Conservation (phyloP, 2,113 vertebrate species). For the Lutjanus erythropterus region DNA sequence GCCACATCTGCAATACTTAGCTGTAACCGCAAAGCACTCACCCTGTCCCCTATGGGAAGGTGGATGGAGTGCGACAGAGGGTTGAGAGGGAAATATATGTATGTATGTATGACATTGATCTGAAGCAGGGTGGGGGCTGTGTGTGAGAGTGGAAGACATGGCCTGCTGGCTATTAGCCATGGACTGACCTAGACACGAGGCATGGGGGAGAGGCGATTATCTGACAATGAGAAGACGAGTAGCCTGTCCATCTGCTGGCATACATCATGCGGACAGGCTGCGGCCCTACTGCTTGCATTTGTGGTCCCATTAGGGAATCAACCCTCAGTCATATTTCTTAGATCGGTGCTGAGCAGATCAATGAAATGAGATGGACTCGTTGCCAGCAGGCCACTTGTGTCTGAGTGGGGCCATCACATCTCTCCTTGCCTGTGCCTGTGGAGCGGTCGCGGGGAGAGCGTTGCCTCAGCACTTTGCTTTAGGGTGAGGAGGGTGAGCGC, state of each 20-base stretch:
- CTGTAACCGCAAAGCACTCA: constrained; percentile 50
- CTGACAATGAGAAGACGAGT: constrained; percentile 65
- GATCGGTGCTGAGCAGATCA: constrained; percentile 58
- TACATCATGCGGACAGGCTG: constrained; percentile 63
- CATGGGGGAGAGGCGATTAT: constrained; percentile 56
- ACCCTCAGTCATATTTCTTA: constrained; percentile 75
- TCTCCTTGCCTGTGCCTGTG: constrained; percentile 14
- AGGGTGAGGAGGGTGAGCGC: constrained; percentile 30
- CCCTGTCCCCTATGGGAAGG: constrained; percentile 31
- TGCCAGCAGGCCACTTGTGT: constrained; percentile 60
- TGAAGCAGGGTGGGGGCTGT: constrained; percentile 5
- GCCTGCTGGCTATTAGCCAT: constrained; percentile 51
- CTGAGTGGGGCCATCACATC: constrained; percentile 54
- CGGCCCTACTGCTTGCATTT: constrained; percentile 56
- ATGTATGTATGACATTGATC: constrained; percentile 57
- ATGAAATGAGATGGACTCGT: constrained; percentile 68
- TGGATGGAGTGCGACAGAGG: constrained; percentile 1
- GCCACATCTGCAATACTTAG: constrained; percentile 24
- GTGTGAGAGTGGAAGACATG: neutral
- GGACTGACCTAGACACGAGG: constrained; percentile 37
- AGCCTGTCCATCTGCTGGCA: constrained; percentile 53
- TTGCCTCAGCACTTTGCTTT: constrained; percentile 64
- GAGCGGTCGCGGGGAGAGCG: constrained; percentile 8
- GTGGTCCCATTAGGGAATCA: constrained; percentile 74
- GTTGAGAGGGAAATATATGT: neutral